Conservation (phyloP, 2,113 vertebrate genomes). For the Muscicapa adusta region DNA sequence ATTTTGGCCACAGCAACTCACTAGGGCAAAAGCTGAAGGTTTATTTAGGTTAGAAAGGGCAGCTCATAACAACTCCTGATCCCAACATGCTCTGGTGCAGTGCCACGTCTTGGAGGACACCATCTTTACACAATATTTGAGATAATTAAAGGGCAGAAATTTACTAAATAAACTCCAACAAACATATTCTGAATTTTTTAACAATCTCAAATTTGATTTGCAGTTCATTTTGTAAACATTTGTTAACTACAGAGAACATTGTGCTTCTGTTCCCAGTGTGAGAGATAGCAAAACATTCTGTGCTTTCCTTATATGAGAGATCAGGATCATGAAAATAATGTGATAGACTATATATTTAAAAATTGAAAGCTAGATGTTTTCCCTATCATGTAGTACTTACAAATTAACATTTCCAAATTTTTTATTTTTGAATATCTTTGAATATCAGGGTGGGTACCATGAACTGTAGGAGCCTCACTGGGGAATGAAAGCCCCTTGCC, state of each 20-base stretch:
- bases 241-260: slow-evolving; percentile 10
- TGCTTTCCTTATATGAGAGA: background rate
- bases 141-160: slow-evolving; percentile 6
- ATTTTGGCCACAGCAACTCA: background rate
- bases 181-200: slow-evolving; percentile 13
- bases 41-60: background rate
- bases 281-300: background rate
- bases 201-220: background rate
- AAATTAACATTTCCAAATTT: background rate
- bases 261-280: background rate
- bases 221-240: slow-evolving; percentile 5
- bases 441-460: background rate
- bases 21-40: background rate
- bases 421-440: background rate
- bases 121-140: background rate
- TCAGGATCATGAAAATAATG: background rate
- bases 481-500: background rate
- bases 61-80: background rate
- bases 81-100: fast-evolving
- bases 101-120: background rate
- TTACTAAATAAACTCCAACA: background rate
- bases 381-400: background rate
- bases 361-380: background rate
- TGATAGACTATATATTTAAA: background rate
- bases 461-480: background rate